Evolutionary conservation across 1,140 invertebrate species (phyloP).

Genomic region (Dufourea novaeangliae): DNA sequence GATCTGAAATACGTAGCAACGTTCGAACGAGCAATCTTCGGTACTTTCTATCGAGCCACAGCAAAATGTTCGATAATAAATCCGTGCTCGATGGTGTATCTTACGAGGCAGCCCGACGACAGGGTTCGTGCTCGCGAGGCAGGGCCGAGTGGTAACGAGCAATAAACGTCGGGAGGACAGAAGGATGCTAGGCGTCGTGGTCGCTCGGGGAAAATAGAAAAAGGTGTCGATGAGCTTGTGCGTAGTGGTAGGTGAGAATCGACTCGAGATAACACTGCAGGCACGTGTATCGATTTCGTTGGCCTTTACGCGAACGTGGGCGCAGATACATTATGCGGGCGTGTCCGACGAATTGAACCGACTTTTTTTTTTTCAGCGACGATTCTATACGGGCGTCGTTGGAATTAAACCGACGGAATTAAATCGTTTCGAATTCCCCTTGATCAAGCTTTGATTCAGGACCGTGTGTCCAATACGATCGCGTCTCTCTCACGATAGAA

Average conservation of each 20-base stretch:
- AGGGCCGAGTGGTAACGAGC: neutral
- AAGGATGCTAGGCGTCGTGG: neutral
- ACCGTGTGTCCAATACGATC: neutral
- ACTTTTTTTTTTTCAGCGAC: conserved; percentile 28
- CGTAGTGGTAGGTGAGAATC: conserved; percentile 10
- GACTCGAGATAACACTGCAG: conserved; percentile 38
- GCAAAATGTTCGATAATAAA: neutral
- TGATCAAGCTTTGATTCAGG: conserved; percentile 37
- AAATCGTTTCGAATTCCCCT: conserved; percentile 28
- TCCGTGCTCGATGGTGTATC: neutral
- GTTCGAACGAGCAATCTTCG: no score
- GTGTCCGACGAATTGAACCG: conserved; percentile 57
- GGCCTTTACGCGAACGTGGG: conserved; percentile 38
- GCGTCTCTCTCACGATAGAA: neutral
- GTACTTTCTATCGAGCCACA: no score
- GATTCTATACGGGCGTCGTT: neutral
- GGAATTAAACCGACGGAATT: conserved; percentile 19
- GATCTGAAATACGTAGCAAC: neutral
- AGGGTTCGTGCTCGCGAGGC: neutral
- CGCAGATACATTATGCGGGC: conserved; percentile 57
- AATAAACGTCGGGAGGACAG: neutral
- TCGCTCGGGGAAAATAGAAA: conserved; percentile 1
- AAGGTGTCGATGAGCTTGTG: neutral
- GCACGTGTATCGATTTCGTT: conserved; percentile 61
- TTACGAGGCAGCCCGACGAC: neutral